Conservation (phyloP, 2,888 invertebrate species). For the Drosophila koepferae region DNA sequence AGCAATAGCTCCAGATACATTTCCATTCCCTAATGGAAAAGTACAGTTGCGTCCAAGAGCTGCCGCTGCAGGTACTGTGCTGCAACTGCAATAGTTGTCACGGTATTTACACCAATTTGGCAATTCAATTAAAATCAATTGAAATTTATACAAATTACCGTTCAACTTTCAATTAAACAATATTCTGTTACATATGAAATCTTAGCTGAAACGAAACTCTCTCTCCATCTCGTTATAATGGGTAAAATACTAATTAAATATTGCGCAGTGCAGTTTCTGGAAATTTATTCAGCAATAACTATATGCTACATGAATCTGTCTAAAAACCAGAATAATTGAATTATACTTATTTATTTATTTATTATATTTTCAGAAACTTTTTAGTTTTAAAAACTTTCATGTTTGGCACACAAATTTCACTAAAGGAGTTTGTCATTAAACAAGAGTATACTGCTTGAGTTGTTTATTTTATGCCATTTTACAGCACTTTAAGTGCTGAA, state of each 20-base stretch:
- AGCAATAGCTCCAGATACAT: conserved; percentile 25
- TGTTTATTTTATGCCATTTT: neutral
- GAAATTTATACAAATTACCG: neutral
- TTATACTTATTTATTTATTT: too few relatives aligned
- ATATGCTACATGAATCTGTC: neutral
- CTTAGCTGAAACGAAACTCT: neutral
- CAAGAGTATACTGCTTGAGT: neutral
- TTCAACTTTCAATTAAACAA: neutral
- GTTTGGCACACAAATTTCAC: neutral
- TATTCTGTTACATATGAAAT: neutral
- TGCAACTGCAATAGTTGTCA: neutral
- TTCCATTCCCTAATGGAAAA: conserved; percentile 33
- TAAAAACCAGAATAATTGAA: neutral
- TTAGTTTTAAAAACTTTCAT: neutral
- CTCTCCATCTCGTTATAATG: too few relatives aligned
- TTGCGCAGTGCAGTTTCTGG: neutral
- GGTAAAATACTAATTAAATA: neutral
- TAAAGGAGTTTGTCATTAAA: neutral
- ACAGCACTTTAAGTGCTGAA: neutral
- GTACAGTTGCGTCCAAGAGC: conserved; percentile 53
- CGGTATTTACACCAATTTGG: neutral
- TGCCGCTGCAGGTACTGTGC: conserved; percentile 22
- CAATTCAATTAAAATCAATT: neutral
- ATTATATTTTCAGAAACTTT: too few relatives aligned
- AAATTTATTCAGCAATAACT: neutral